phyloP scores from a whole-genome alignment of 2,888 invertebrate genomes.

The Tanytarsus gracilentus region DNA sequence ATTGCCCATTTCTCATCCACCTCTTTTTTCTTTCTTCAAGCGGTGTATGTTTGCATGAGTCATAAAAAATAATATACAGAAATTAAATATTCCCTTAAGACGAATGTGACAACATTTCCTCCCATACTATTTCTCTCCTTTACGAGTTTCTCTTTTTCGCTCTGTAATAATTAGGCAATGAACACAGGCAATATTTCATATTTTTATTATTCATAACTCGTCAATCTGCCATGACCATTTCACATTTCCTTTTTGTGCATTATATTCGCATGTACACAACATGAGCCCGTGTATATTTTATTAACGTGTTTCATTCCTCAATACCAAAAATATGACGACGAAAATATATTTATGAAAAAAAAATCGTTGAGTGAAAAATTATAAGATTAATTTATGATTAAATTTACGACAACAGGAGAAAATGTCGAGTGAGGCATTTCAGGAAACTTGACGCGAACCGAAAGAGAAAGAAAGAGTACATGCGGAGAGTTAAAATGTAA shows the following conservation, averaged over 20 bases:
- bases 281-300: no score
- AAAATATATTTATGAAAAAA: no score
- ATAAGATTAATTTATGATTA: constrained; percentile 26
- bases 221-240: constrained; percentile 24
- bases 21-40: no score
- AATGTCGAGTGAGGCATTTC: no score
- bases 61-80: no score
- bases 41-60: no score
- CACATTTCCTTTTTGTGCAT: constrained; percentile 6
- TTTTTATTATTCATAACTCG: constrained; percentile 23
- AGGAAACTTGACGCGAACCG: constrained; percentile 3
- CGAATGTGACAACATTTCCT: constrained; percentile 17
- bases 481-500: neutral
- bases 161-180: constrained; percentile 19
- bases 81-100: no score
- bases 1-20: no score
- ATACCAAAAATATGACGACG: no score
- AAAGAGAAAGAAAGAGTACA: neutral
- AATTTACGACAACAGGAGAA: no score
- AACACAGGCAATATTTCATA: constrained; percentile 16
- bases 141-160: constrained; percentile 7
- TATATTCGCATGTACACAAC: constrained; percentile 25
- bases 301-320: no score
- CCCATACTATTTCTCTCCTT: constrained; percentile 1
- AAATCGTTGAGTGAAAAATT: no score